Evolutionary conservation across 2,113 vertebrate species (phyloP).

Genomic region (Bos taurus): DNA sequence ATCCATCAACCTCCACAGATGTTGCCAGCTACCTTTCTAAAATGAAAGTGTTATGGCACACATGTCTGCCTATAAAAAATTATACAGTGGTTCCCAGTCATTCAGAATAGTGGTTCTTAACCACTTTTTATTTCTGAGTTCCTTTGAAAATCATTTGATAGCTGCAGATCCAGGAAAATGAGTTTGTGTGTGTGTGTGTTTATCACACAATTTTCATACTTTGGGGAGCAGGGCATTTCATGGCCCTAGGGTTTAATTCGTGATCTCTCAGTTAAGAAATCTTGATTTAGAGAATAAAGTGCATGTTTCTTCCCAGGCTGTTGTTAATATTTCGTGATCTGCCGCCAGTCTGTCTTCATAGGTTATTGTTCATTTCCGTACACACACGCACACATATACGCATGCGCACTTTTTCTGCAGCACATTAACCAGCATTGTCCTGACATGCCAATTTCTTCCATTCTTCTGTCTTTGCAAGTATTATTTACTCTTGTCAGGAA

Average conservation of each 20-base stretch:
- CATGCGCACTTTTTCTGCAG: neutral
- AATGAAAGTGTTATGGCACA: neutral
- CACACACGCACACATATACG: neutral
- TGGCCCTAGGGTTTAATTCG: neutral
- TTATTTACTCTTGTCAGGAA: neutral
- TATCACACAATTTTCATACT: neutral
- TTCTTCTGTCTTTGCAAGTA: neutral
- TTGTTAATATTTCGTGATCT: neutral
- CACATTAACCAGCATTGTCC: neutral
- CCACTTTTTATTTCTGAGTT: neutral
- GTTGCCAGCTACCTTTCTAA: neutral
- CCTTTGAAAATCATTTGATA: constrained; percentile 1
- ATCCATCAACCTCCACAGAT: neutral
- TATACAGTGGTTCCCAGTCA: neutral
- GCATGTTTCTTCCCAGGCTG: neutral
- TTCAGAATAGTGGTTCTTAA: neutral
- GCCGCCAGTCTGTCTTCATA: neutral
- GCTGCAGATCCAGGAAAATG: neutral
- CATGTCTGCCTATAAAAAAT: neutral
- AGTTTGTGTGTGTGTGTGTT: neutral
- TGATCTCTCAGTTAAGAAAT: neutral
- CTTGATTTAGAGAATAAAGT: neutral
- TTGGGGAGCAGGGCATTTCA: neutral
- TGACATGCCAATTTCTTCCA: neutral
- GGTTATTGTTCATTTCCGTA: neutral